phyloP scores from a whole-genome alignment of 1,140 invertebrate species.

The Mercenaria mercenaria region DNA sequence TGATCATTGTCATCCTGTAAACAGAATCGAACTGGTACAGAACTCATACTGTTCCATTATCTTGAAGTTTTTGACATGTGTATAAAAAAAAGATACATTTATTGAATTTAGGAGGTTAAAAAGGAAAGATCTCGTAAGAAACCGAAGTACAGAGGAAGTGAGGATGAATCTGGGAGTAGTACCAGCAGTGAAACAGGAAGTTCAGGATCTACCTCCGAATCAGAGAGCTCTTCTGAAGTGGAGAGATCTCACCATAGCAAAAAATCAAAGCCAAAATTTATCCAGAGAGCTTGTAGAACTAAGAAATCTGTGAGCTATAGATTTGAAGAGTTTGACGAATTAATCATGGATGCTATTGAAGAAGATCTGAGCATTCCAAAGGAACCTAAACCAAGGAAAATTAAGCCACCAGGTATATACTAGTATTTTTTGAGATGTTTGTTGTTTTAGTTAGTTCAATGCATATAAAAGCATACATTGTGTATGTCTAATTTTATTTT shows the following conservation, averaged over 20 bases:
- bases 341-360: conserved; percentile 96
- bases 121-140: conserved; percentile 31
- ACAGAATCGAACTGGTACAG: no score
- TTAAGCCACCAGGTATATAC: conserved; percentile 67
- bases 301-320: conserved; percentile 90
- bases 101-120: background rate
- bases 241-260: conserved; percentile 83
- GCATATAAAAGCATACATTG: no score
- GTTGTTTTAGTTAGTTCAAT: no score
- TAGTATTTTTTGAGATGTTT: no score
- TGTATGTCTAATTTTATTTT: no score
- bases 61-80: no score
- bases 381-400: conserved; percentile 64
- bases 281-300: conserved; percentile 81
- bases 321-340: conserved; percentile 97
- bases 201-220: conserved; percentile 30
- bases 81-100: no score
- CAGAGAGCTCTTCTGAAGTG: conserved; percentile 36
- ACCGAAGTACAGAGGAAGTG: conserved; percentile 83
- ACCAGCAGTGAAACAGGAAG: conserved; percentile 9
- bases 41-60: no score
- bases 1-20: no score
- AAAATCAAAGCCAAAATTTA: conserved; percentile 58
- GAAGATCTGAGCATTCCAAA: conserved; percentile 85
- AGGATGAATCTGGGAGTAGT: conserved; percentile 85